Conservation (phyloP, 2,888 invertebrate species). For the Nomada ferruginata region DNA sequence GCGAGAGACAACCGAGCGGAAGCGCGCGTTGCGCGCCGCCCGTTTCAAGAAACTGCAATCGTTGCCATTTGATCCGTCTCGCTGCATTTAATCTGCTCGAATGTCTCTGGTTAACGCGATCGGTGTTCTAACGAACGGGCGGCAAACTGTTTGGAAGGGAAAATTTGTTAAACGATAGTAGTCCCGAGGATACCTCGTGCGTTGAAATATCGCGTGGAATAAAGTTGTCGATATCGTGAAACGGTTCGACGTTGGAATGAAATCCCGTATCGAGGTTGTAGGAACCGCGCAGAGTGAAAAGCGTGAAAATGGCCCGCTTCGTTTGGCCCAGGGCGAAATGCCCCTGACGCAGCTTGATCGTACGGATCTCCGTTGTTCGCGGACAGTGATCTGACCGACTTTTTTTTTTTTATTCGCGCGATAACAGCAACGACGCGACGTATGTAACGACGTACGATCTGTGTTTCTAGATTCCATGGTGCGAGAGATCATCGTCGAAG, state of each 20-base stretch:
- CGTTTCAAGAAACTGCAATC: constrained; percentile 33
- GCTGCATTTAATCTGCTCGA: constrained; percentile 49
- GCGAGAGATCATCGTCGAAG: constrained; percentile 87
- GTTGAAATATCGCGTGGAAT: neutral
- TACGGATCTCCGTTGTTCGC: constrained; percentile 27
- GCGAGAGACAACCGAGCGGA: constrained; percentile 27
- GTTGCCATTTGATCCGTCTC: constrained; percentile 41
- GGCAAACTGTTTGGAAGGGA: constrained; percentile 16
- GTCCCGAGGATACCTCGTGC: neutral
- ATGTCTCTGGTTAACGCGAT: constrained; percentile 5
- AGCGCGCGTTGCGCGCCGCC: neutral
- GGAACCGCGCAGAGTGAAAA: neutral
- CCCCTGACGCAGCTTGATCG: constrained; percentile 60
- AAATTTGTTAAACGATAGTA: neutral
- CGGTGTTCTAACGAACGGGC: neutral
- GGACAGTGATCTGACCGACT: neutral
- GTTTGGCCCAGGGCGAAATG: constrained; percentile 47
- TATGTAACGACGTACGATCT: constrained; percentile 49
- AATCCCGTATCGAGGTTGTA: constrained; percentile 9
- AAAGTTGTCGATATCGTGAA: constrained; percentile 11
- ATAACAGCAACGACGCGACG: constrained; percentile 55
- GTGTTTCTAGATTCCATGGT: constrained; percentile 87
- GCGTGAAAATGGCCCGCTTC: constrained; percentile 32
- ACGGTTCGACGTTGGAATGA: neutral
- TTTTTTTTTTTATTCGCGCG: constrained; percentile 54